phyloP scores from a whole-genome alignment of 2,113 vertebrate species.

The Pungitius pungitius region DNA sequence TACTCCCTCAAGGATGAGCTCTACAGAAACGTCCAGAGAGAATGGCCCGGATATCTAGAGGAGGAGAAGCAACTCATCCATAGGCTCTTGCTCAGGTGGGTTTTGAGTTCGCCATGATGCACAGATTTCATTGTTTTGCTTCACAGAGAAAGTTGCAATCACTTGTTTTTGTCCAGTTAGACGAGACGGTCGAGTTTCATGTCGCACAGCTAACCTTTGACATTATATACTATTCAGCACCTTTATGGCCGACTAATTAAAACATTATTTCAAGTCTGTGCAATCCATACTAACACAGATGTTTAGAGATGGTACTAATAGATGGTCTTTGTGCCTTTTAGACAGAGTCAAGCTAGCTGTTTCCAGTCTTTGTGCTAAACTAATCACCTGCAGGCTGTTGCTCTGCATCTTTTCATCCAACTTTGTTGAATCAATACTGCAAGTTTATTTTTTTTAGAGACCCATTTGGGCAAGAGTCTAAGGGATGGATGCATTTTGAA shows the following conservation, averaged over 20 bases:
- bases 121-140: neutral
- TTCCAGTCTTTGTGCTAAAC: neutral
- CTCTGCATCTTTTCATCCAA: conserved; percentile 9
- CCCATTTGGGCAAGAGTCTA: conserved; percentile 11
- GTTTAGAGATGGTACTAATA: neutral
- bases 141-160: neutral
- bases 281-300: neutral
- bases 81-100: conserved; percentile 79
- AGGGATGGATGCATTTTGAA: conserved; percentile 50
- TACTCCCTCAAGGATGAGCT: conserved; percentile 80
- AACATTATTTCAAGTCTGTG: neutral
- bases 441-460: conserved; percentile 8
- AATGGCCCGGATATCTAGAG: conserved; percentile 80
- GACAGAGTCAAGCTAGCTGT: neutral
- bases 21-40: conserved; percentile 70
- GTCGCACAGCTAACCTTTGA: neutral
- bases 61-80: conserved; percentile 82
- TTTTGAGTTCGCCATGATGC: neutral
- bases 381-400: conserved; percentile 9
- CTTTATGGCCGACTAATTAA: neutral
- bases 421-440: neutral
- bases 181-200: neutral
- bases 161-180: neutral
- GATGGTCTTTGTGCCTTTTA: neutral
- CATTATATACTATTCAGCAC: neutral